Percentiles rank a stretch among this genome's conserved stretches.
These are phyloP conservation scores for Lasioglossum figueresi DNA, from an alignment of 2,888 invertebrate species.

Conservation along the genomic window DNA sequence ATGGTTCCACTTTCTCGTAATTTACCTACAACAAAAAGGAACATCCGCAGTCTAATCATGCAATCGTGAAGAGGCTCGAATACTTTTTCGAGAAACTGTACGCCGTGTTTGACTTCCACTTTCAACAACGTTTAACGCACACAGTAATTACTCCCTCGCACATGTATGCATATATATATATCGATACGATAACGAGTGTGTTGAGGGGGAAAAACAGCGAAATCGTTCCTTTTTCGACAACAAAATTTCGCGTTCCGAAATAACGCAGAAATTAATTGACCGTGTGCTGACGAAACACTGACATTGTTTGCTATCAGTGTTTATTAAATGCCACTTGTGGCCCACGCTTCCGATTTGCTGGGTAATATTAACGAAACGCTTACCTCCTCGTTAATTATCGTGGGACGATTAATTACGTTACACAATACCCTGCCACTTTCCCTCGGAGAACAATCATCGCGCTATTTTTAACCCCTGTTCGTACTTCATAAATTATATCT, in stretches of 20 bases:
- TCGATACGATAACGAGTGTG: not conserved
- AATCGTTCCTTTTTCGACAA: not conserved
- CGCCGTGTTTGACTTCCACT: not conserved
- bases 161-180: not conserved
- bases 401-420: conserved; percentile 15
- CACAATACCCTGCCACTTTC: too few relatives aligned
- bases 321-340: not conserved
- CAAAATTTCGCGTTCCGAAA: not conserved
- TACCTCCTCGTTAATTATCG: conserved; percentile 23
- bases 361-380: not conserved
- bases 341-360: not conserved
- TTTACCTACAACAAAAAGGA: too few relatives aligned
- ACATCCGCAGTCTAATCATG: too few relatives aligned
- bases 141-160: not conserved
- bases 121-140: not conserved
- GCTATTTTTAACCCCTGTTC: not conserved
- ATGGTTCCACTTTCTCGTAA: too few relatives aligned
- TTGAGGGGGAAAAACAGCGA: not conserved
- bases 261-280: not conserved
- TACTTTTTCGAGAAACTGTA: not conserved
- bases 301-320: not conserved
- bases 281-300: too few relatives aligned
- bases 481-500: not conserved
- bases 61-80: too few relatives aligned
- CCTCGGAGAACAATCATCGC: not conserved